Evolutionary conservation across 2,113 vertebrate genomes (phyloP), one percentile per base, ranked within the genome.

Genomic region (Ictidomys tridecemlineatus): DNA sequence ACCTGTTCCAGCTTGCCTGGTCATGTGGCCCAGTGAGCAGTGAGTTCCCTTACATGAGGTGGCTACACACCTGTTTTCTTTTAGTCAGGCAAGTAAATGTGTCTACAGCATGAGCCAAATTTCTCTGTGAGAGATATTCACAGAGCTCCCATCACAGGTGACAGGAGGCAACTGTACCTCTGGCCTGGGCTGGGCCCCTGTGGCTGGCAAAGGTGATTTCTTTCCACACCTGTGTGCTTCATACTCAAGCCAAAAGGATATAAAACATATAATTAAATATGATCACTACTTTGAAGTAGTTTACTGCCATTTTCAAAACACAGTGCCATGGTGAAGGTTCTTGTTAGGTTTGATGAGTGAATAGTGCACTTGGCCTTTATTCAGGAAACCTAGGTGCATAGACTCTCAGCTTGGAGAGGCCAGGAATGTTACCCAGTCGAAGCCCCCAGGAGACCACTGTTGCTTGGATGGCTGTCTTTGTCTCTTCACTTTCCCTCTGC

Each of bases 51-150:
- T 78, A n/a, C n/a, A 69, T 7, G 72, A 96, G 85, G 77, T 53
- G 70, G 84, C 78, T 53, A n/a, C 5, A 69, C 96, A 98, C 82
- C 96, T 98, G 97, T 86, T 89, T 93, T 80, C 72, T 91, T 95
- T 58, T 84, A 89, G 63, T 86, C 82, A 78, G 70, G 67, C 61
- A 83, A 93, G 93, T 48, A 72, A 83, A 89, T 28, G 16, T 48
- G 32, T 96, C 65, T 26, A 70, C 22, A 22, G 48, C 67, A n/a
- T 3, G 65, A 79, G 93, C 95, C 94, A 95, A 76, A 91, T 93
- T 77, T 95, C 79, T 94, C 56, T 78, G 86, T 95, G 45, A n/a
- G 56, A 85, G 85, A 30, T 5, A n/a, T 45, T 34, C 63, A 45
- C 56, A 61, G 42, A 82, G 80, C 9, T 48, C 39, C 61, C 34